Conservation (phyloP, 2,797 vertebrate genomes). For the Myotis pilosus region DNA sequence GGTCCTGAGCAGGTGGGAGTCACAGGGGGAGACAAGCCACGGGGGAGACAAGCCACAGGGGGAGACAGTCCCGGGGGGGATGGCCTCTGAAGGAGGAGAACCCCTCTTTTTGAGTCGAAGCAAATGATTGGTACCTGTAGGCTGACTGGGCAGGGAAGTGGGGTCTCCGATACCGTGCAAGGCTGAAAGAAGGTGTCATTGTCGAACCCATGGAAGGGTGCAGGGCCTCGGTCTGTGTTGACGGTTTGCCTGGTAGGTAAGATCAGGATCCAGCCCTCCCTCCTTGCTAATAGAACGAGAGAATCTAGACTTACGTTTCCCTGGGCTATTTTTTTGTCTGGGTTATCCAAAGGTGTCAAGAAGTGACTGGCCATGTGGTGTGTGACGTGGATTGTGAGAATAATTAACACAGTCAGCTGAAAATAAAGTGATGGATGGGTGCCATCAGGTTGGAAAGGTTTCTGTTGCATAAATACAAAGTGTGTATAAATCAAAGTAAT, state of each 20-base stretch:
- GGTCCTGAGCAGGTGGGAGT: no score
- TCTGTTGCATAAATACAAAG: neutral
- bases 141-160: neutral
- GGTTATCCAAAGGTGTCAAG: neutral
- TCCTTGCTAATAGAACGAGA: neutral
- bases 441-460: neutral
- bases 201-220: neutral
- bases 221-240: neutral
- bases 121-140: neutral
- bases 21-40: no score
- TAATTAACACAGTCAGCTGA: neutral
- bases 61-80: neutral
- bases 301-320: neutral
- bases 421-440: neutral
- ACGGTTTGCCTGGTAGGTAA: neutral
- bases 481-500: neutral
- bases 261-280: neutral
- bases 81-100: neutral
- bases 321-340: neutral
- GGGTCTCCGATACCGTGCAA: neutral
- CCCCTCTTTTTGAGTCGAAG: neutral
- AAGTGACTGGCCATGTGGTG: neutral
- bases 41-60: no score
- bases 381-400: neutral
- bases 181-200: neutral